Conservation (phyloP, 1,140 invertebrate species). For the Orussus abietinus region DNA sequence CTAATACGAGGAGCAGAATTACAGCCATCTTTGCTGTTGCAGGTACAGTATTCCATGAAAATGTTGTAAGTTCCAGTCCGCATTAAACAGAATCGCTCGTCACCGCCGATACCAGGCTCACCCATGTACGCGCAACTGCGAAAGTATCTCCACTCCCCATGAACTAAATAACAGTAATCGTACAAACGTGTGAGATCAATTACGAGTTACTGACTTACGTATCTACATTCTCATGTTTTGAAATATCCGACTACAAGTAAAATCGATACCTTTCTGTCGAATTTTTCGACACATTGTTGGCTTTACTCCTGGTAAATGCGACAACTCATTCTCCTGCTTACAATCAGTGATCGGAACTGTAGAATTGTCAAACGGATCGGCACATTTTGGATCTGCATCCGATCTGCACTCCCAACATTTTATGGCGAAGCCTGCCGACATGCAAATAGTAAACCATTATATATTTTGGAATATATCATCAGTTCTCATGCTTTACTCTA, state of each 20-base stretch:
- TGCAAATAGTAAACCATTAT: conserved; percentile 15
- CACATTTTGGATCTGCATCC: conserved; percentile 83
- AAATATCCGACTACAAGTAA: conserved; percentile 8
- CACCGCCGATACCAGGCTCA: conserved; percentile 82
- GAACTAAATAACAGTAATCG: conserved; percentile 57
- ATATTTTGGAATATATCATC: not conserved
- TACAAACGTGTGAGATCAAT: not conserved
- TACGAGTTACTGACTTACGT: not conserved
- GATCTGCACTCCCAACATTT: conserved; percentile 92
- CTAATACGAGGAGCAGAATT: conserved; percentile 57
- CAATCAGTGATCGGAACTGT: conserved; percentile 86
- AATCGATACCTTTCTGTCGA: conserved; percentile 76
- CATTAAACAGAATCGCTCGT: conserved; percentile 88
- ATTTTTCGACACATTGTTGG: conserved; percentile 91
- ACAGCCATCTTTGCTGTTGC: conserved; percentile 88
- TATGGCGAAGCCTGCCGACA: conserved; percentile 63
- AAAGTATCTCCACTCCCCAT: conserved; percentile 88
- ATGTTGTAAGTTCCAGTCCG: conserved; percentile 89
- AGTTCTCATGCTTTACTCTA: no score
- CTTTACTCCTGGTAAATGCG: conserved; percentile 65
- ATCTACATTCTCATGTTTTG: not conserved
- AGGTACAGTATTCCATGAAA: conserved; percentile 91
- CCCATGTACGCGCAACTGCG: conserved; percentile 86
- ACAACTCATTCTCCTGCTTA: conserved; percentile 60
- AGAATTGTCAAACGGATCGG: conserved; percentile 88